Evolutionary conservation across 2,888 invertebrate species (phyloP), one percentile per base, ranked within the genome.

Genomic region (Cyclophora albipunctata): DNA sequence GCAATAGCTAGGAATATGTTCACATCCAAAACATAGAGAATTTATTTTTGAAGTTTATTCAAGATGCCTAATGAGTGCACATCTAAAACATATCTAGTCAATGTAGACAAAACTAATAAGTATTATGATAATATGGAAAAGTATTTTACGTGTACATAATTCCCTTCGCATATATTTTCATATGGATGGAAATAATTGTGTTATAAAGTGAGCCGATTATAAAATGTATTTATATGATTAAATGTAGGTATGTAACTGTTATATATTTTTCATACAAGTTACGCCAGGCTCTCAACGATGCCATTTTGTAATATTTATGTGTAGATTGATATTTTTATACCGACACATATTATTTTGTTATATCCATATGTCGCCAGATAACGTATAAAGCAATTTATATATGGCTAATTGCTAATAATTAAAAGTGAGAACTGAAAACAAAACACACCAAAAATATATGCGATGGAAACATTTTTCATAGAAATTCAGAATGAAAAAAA

Each of bases 71-170:
- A 63, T 55, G 67, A 73, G 72, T 75, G 82, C 86, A 85, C 84
- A 84, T 80, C 71, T 75, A 79, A 84, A 81, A 88, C 87, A 88
- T 88, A 88, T 88, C 87, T 88, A 88, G 87, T 88, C 87, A 88
- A 71, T 68, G 84, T 84, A 84, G 81, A 73, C 71, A 73, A 75
- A 76, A 72, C 69, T 66, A 67, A 62, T 33, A 43, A 20, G 20
- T 34, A 34, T 43, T 57, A 61, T 54, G 59, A 64, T 63, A 64
- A 64, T 64, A 63, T 56, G 46, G 51, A 55, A 55, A 58, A 50
- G 57, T 58, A 58, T 57, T 60, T 58, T 61, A 78, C 66, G 65
- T 84, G 78, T 84, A 82, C 66, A 81, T 78, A 81, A 69, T 82
- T 84, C 79, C 84, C 73, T 71, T 83, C 84, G 85, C 85, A 86